A percentile compares a stretch with the other conserved stretches of the same genome.
phyloP scores from a whole-genome alignment of 2,888 invertebrate genomes.

The Drosophila anceps region DNA sequence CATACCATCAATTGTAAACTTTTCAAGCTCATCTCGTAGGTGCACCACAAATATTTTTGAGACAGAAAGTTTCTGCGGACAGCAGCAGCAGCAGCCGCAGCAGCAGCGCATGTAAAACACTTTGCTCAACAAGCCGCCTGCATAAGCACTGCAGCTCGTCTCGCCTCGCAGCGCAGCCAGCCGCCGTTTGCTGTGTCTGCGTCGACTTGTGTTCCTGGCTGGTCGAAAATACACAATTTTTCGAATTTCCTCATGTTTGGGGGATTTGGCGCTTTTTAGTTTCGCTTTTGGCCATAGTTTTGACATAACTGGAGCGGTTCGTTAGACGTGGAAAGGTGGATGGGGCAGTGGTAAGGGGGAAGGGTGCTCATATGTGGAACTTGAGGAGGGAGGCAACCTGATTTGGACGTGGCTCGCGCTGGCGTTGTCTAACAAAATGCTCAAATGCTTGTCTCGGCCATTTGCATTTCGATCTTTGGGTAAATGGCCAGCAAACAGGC shows the following conservation, averaged over 20 bases:
- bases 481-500: constrained; percentile 61
- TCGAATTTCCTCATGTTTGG: constrained; percentile 63
- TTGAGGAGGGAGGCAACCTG: constrained; percentile 56
- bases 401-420: constrained; percentile 58
- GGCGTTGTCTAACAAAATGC: constrained; percentile 74
- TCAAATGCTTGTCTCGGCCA: constrained; percentile 75
- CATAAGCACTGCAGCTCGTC: neutral
- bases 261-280: constrained; percentile 38
- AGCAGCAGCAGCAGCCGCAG: no score
- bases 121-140: constrained; percentile 65
- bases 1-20: neutral
- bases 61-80: constrained; percentile 34
- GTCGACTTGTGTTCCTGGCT: constrained; percentile 35
- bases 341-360: neutral
- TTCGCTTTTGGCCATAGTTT: constrained; percentile 55
- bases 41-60: neutral
- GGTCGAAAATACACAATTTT: constrained; percentile 39
- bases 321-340: constrained; percentile 7
- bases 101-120: constrained; percentile 62
- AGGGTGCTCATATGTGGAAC: constrained; percentile 10
- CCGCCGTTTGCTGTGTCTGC: neutral
- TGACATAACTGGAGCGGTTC: constrained; percentile 78
- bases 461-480: constrained; percentile 81
- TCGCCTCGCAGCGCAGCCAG: neutral
- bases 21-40: constrained; percentile 11